Evolutionary conservation across 2,113 vertebrate genomes (phyloP), one percentile per base, ranked within the genome.

Genomic region (Callionymus lyra): DNA sequence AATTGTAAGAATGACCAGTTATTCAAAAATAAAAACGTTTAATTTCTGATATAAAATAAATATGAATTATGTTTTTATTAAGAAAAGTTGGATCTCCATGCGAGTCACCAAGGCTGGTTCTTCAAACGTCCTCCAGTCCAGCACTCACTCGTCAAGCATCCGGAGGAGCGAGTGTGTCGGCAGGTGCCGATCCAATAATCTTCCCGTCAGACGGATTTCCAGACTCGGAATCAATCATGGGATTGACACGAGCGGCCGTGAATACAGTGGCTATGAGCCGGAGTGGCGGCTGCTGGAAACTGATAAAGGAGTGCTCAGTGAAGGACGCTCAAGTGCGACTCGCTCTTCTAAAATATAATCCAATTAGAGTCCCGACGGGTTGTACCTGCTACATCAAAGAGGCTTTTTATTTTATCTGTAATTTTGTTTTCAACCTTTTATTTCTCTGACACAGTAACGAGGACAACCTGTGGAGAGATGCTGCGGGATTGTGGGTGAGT

Each of bases 151-250:
- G 8, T 27, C 21, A 27, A 27, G 21, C 21, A 27, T 27, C 4
- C 8, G 4, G 21, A 19, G 50, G 48, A 61, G 72, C 62, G 53
- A 45, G 55, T 62, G 53, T 1, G 21, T 27, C 21, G 12, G 65
- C 71, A 59, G 53, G 46, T 41, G 55, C 53, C 59, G 63, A 75
- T 70, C 56, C 68, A 67, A 34, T 63, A 67, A 74, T 72, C 66
- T 72, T 55, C 53, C 53, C 47, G 41, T 66, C 59, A 53, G 52
- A 68, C 56, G 63, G 64, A 78, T 80, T 78, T 72, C 65, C 59
- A 59, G 51, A 32, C 51, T 62, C 51, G 47, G 58, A 69, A 75
- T 81, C 68, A 75, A 56, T 75, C 58, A 65, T 65, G 50, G 11
- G 38, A 78, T 63, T 76, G 72, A 82, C 63, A 68, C 41, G 21